These are phyloP conservation scores for Martes martes DNA, from an alignment of 2,113 vertebrate genomes.

Conservation along the genomic window DNA sequence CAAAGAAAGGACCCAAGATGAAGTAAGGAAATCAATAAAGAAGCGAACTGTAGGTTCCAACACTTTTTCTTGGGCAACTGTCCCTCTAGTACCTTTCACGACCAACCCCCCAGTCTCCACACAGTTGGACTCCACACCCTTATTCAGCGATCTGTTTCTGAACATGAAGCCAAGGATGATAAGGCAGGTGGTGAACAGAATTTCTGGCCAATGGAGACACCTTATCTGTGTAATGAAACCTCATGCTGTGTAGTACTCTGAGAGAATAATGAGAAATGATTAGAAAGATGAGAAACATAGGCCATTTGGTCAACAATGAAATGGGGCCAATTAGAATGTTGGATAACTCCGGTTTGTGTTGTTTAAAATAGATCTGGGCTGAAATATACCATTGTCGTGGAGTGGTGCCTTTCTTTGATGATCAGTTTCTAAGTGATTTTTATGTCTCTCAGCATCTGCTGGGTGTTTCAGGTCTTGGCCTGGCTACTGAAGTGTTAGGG, in stretches of 20 bases:
- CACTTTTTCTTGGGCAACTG: neutral
- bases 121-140: neutral
- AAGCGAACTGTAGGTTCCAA: constrained; percentile 5
- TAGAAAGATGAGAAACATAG: constrained; percentile 35
- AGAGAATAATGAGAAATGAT: constrained; percentile 23
- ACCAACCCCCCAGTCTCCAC: neutral
- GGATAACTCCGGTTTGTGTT: constrained; percentile 15
- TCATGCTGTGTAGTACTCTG: neutral
- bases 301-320: neutral
- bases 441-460: neutral
- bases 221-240: neutral
- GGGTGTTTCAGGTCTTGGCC: constrained; percentile 28
- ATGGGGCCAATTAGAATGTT: neutral
- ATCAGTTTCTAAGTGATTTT: constrained; percentile 24
- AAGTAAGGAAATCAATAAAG: constrained; percentile 1
- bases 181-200: neutral
- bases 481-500: neutral
- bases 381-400: constrained; percentile 45
- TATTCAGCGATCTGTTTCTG: constrained; percentile 6
- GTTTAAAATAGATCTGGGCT: neutral
- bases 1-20: neutral
- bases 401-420: constrained; percentile 9
- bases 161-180: constrained; percentile 16
- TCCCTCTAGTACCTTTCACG: neutral
- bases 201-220: neutral